Evolutionary conservation across 2,888 invertebrate species (phyloP).

Genomic region (Pollenia amentaria): DNA sequence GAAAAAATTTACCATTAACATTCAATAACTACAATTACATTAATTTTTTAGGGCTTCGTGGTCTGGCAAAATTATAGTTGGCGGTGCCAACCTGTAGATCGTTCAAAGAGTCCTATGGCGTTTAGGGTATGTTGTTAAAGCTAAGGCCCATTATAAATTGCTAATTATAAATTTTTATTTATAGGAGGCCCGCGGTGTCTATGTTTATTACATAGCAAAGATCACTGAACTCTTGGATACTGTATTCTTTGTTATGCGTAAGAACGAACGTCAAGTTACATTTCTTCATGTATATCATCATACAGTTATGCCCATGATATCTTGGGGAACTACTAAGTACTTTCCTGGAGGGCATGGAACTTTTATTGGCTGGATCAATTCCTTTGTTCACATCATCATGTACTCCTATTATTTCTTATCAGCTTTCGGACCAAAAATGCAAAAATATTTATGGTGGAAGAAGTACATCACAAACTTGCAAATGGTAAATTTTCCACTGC

Average conservation of each 20-base stretch:
- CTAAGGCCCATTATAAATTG: background rate
- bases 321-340: conserved; percentile 96
- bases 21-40: background rate
- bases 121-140: conserved; percentile 88
- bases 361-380: conserved; percentile 93
- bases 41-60: conserved; percentile 87
- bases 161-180: background rate
- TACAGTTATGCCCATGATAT: conserved; percentile 96
- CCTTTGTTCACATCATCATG: conserved; percentile 98
- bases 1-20: background rate
- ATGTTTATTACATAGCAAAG: conserved; percentile 95
- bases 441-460: conserved; percentile 97
- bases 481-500: conserved; percentile 87
- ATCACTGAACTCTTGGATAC: conserved; percentile 96
- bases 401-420: conserved; percentile 96
- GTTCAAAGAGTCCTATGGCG: conserved; percentile 90
- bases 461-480: conserved; percentile 95
- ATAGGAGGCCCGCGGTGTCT: conserved; percentile 89
- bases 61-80: conserved; percentile 92
- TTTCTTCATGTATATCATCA: conserved; percentile 97
- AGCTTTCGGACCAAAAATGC: conserved; percentile 94
- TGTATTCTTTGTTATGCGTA: conserved; percentile 96
- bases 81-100: conserved; percentile 96
- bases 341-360: conserved; percentile 95
- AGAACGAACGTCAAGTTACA: conserved; percentile 95